Evolutionary conservation across 2,113 vertebrate genomes (phyloP), one percentile per base, ranked within the genome.

Genomic region (Notothenia coriiceps): DNA sequence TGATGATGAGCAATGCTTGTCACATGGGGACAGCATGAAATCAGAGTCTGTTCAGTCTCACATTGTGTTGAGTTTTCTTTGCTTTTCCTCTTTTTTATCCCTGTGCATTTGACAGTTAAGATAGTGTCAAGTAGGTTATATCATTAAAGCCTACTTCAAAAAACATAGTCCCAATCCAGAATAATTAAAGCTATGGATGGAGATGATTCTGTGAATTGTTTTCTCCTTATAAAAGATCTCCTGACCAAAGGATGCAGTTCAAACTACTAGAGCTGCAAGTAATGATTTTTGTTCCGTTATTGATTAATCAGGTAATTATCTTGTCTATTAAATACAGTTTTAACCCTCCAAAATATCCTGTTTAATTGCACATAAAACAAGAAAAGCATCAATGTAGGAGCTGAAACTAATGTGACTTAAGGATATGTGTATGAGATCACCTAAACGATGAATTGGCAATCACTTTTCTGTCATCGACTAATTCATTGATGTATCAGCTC

Each of bases 1-100:
- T 75, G 75, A 44, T 12, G 74, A 83, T 77, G 86, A 86, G 72
- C 70, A 57, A 47, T 64, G 82, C 63, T 5, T 73, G 82, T 92
- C 91, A 88, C 91, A 78, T 88, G 87, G 72, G 40, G 44, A 70
- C 35, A 70, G 35, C 43, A 10, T 54, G n/a, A 56, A 20, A 25
- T 80, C 62, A 64, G 10, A 56, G 29, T 25, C 12, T 20, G 47
- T 9, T 73, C 35, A 13, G 57, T 33, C 46, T 56, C 71, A 33
- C 13, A 11, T 57, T 64, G 2, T 43, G 18, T 13, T 29, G 3
- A 40, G 33, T 18, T 52, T n/a, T 11, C 3, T 10, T 29, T 15
- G 15, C 15, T 43, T 52, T 22, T n/a, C 12, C 11, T 52, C 13
- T 20, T 25, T 17, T 18, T 11, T 0, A 67, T 60, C 29, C 3